Evolutionary conservation across 2,797 vertebrate genomes (phyloP), one percentile per base, ranked within the genome.

Genomic region (Hoplostethus atlanticus): DNA sequence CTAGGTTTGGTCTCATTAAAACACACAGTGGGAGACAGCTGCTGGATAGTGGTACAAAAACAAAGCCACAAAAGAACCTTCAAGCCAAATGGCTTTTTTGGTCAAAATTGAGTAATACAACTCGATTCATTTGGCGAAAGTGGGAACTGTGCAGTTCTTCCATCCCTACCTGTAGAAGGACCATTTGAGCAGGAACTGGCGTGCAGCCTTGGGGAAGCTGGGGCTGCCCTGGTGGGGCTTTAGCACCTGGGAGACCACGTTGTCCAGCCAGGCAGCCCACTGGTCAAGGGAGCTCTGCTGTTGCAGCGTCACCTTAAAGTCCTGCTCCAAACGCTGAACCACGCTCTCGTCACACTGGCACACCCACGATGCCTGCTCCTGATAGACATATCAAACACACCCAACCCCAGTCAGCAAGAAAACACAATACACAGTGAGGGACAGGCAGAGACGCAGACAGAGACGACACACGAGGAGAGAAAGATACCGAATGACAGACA

Each of bases 341-440:
- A 97, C 90, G 0, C 95, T 95, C 88, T 99, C 98, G 12, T 99
- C 98, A 0, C 98, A 99, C 94, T 99, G 98, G 90, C 98, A 99
- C 78, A 99, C 98, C 98, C 98, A 99, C 0, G 97, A 99, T 10
- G 98, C 98, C 91, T 99, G 98, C 80, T 99, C 98, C 98, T 99
- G 94, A 76, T 65, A n/a, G 0, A 57, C 9, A 21, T 44, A 75
- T 0, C 81, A 60, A 51, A 80, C 61, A 0, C 73, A 17, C 62
- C 51, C 70, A 44, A 53, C 46, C 63, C 30, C 69, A 61, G 47
- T 75, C 30, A 83, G 63, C 21, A 8, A 12, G 7, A 46, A 47
- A 11, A 11, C 38, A 42, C 15, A n/a, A 3, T 15, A 51, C 47
- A 16, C 60, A 6, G 12, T 11, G 0, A 71, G 51, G 30, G 40